Evolutionary conservation across 2,888 invertebrate species (phyloP), one percentile per base, ranked within the genome.

Genomic region (Drosophila barbarae): DNA sequence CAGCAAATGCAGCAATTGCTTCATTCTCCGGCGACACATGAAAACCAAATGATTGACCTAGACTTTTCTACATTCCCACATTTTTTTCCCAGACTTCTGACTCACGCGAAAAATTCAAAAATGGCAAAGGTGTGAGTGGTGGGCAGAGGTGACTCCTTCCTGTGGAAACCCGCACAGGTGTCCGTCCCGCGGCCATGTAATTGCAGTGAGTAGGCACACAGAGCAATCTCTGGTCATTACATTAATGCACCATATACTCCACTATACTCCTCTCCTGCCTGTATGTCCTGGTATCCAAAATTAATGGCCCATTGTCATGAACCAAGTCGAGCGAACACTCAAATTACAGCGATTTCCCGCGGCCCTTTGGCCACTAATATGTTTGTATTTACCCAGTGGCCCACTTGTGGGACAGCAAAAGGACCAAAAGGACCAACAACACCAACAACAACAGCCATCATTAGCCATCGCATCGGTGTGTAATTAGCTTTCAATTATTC

Each of bases 1-100:
- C 0, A 85, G 9, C 7, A 74, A 30, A 44, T 74, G 34, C 56
- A 85, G 47, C 13, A 86, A 5, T 50, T 69, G 67, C 57, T 73
- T 77, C 80, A 86, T 84, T 12, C 30, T 53, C n/a, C 32, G 15
- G 18, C 30, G 8, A 38, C 34, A 15, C 39, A n/a, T 38, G 53
- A 13, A 5, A 38, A 35, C 13, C 32, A 52, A 61, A 50, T 50
- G 36, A 44, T 9, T 30, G n/a, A 23, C 12, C 28, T 12, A 44
- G 3, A 28, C 44, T 12, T 21, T 18, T 12, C 12, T 1, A 6
- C 44, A 2, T 18, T 10, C 4, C 38, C 18, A 18, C 18, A 18
- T 2, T 21, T 23, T 23, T 39, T 28, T 28, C 28, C 26, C 26
- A 26, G 21, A 3, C 26, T 6, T n/a, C 39, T 9, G 34, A 15